Percentiles rank a stretch among this genome's conserved stretches.
Conservation (phyloP, 1,140 invertebrate genomes). For the Mycetomoellerius zeteki region DNA sequence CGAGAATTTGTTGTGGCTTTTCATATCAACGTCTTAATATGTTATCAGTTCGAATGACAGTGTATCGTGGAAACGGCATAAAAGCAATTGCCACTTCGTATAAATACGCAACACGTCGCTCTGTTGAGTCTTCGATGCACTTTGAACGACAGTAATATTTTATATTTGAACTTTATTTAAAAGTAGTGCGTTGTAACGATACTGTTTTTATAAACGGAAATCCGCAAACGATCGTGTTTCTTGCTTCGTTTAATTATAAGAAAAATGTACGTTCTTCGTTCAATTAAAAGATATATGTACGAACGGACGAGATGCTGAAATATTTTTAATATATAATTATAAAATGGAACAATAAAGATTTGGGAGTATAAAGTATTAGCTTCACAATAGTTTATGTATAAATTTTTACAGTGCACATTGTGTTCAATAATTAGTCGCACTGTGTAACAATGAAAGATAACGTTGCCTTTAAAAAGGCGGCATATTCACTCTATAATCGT, state of each 20-base stretch:
- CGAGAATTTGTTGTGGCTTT: neutral
- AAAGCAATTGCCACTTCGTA: neutral
- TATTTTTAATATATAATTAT: neutral
- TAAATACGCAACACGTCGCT: neutral
- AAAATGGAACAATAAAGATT: slow-evolving; percentile 10
- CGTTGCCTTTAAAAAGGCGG: slow-evolving; percentile 40
- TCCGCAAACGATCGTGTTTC: neutral
- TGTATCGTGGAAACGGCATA: neutral
- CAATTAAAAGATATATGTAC: neutral
- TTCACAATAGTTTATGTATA: neutral
- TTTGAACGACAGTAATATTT: neutral
- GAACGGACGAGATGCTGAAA: neutral
- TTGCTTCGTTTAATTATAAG: slow-evolving; percentile 3
- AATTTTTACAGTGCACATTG: neutral
- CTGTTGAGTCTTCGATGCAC: neutral
- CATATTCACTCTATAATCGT: slow-evolving; percentile 58
- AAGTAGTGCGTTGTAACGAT: neutral
- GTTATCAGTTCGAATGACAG: slow-evolving; percentile 27
- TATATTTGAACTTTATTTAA: neutral
- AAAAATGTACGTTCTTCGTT: neutral
- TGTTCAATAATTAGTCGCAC: neutral
- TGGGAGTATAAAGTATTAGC: neutral
- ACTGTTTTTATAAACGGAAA: neutral
- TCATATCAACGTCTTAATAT: too few species aligned
- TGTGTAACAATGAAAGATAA: slow-evolving; percentile 51